These are phyloP conservation scores for Melanostoma scalare DNA, from an alignment of 2,888 invertebrate species.

Conservation along the genomic window DNA sequence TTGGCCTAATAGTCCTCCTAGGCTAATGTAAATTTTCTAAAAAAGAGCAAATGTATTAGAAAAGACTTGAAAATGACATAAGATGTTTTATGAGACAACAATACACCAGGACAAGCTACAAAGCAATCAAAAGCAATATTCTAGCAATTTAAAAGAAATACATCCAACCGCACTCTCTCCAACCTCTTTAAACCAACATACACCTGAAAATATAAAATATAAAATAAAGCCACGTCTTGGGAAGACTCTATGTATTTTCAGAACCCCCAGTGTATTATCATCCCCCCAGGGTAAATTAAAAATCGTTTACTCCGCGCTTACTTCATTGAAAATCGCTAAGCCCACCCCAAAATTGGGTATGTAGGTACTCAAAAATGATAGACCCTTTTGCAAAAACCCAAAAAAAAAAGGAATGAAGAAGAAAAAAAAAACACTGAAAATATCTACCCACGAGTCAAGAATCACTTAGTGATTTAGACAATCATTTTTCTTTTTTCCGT, in stretches of 20 bases:
- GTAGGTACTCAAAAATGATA: slow-evolving; percentile 2
- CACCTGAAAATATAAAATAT: no score
- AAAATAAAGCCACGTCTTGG: no score
- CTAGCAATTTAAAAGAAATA: no score
- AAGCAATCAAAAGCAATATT: no score
- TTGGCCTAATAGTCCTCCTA: no score
- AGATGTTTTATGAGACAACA: no score
- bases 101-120: no score
- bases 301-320: slow-evolving; percentile 25
- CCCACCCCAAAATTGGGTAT: slow-evolving; percentile 4
- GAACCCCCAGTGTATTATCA: slow-evolving; percentile 3
- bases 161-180: no score
- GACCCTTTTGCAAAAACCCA: slow-evolving; percentile 26
- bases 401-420: slow-evolving; percentile 42
- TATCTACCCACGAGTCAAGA: slow-evolving; percentile 42
- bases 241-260: not conserved
- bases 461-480: slow-evolving; percentile 65
- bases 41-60: no score
- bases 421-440: not conserved
- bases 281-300: slow-evolving; percentile 35
- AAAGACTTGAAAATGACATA: no score
- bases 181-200: no score
- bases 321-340: slow-evolving; percentile 9
- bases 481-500: slow-evolving; percentile 23
- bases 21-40: no score